Conservation (phyloP, 2,113 vertebrate species). For the Podiceps cristatus region DNA sequence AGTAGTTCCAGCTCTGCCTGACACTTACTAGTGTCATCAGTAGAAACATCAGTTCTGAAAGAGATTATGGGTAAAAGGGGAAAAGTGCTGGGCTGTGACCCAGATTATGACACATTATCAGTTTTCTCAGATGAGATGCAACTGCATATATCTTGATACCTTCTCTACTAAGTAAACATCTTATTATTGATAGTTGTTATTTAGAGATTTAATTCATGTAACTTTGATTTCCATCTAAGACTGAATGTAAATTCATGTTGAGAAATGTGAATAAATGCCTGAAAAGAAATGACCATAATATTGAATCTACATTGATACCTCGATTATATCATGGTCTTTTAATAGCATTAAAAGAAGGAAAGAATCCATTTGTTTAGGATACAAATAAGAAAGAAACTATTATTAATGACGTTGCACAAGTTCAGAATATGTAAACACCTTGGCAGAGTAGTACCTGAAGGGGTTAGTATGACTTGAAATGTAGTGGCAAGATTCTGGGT, state of each 20-base stretch:
- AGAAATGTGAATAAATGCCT: background rate
- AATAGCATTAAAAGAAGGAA: background rate
- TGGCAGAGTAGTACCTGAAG: background rate
- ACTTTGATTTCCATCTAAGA: background rate
- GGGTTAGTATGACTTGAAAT: background rate
- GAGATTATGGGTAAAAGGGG: background rate
- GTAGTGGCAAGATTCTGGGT: background rate
- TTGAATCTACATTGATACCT: background rate
- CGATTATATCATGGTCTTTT: background rate
- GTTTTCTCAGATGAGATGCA: background rate
- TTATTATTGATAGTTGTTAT: background rate
- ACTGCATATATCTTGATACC: background rate
- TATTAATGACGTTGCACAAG: background rate
- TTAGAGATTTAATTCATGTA: background rate
- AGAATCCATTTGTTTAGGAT: background rate
- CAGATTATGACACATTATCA: background rate
- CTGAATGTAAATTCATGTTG: background rate
- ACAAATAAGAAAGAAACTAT: background rate
- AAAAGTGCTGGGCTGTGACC: background rate
- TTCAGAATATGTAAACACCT: background rate
- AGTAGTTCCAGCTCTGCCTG: background rate
- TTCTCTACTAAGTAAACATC: background rate
- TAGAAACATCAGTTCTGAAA: background rate
- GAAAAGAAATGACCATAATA: background rate
- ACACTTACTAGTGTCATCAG: background rate